Evolutionary conservation across 2,888 invertebrate species (phyloP).

Genomic region (Phengaris alcon): DNA sequence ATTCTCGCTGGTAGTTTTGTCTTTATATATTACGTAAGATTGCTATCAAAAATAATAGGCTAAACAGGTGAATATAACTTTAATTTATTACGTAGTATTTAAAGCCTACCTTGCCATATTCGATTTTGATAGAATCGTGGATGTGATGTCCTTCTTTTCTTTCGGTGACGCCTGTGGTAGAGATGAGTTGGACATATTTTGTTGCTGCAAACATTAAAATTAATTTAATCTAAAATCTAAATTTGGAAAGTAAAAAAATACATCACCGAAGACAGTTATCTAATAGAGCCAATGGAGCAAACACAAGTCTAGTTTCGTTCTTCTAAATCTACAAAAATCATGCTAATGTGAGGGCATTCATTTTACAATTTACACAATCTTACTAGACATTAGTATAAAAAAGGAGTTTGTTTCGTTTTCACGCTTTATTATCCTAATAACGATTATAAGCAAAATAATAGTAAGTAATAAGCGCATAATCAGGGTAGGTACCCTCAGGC

Average conservation of each 20-base stretch:
- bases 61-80: not conserved
- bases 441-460: no score
- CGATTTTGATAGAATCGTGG: slow-evolving; percentile 83
- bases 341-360: slow-evolving; percentile 18
- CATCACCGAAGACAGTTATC: not conserved
- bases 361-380: not conserved
- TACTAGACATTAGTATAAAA: not conserved
- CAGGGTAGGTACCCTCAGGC: no score
- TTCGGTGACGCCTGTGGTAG: slow-evolving; percentile 69
- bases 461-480: no score
- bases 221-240: not conserved
- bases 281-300: slow-evolving; percentile 11
- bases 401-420: no score
- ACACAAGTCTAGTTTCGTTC: slow-evolving; percentile 5
- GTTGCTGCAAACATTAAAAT: slow-evolving; percentile 57
- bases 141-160: slow-evolving; percentile 83
- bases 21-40: no score
- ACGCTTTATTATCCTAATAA: no score
- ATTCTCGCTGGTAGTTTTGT: no score
- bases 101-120: slow-evolving; percentile 88
- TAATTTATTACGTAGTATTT: not conserved
- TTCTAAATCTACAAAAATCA: slow-evolving; percentile 23
- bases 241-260: not conserved
- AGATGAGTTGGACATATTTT: slow-evolving; percentile 79
- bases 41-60: not conserved